phyloP scores from a whole-genome alignment of 30 jellyfish, hydroid and myxozoan species.

The Turritopsis dohrnii region DNA sequence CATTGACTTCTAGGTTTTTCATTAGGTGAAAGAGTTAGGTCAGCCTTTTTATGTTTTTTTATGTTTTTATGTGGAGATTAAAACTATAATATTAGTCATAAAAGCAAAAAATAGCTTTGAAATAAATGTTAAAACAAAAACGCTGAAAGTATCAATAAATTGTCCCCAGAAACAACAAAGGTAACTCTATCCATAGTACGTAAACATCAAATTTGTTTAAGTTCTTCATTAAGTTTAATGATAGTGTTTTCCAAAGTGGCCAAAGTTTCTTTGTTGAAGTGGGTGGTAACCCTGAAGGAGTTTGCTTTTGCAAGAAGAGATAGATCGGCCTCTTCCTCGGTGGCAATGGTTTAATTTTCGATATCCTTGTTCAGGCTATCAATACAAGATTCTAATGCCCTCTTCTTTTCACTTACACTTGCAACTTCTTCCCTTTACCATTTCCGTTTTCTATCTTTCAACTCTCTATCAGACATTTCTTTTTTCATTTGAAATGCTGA shows the following conservation, averaged over 20 bases:
- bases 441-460: background rate
- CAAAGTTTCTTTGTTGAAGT: background rate
- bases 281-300: background rate
- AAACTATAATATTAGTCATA: too few relatives aligned
- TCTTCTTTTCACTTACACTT: background rate
- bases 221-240: background rate
- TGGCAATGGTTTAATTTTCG: background rate
- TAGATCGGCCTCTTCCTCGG: background rate
- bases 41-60: too few relatives aligned
- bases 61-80: too few relatives aligned
- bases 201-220: too few relatives aligned
- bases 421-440: conserved; percentile 9
- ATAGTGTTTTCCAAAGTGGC: conserved; percentile 1
- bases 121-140: too few relatives aligned
- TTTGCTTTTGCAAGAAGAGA: conserved; percentile 9
- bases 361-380: background rate
- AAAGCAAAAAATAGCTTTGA: too few relatives aligned
- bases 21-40: too few relatives aligned
- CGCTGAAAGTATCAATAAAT: too few relatives aligned
- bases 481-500: background rate
- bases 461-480: background rate
- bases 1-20: too few relatives aligned
- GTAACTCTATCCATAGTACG: too few relatives aligned
- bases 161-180: too few relatives aligned
- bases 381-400: background rate